Evolutionary conservation across 2,888 invertebrate species (phyloP).

Genomic region (Operophtera brumata): DNA sequence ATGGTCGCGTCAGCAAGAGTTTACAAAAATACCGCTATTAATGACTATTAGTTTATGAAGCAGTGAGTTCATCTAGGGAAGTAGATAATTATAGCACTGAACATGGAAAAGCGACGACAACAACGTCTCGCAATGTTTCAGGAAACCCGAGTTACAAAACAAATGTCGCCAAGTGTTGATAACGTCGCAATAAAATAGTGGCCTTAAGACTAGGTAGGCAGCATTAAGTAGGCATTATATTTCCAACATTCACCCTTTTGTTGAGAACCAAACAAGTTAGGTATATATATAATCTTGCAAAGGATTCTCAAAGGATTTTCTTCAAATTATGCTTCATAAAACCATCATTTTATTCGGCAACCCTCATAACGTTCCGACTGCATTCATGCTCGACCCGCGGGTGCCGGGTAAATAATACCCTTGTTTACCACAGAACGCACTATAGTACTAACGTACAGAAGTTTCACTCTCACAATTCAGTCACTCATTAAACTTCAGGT

Average conservation of each 20-base stretch:
- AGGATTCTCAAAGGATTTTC: not conserved
- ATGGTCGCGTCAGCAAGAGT: slow-evolving; percentile 42
- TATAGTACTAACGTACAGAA: slow-evolving; percentile 4
- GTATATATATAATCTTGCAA: not conserved
- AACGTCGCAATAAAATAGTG: too few relatives aligned
- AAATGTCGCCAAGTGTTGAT: too few relatives aligned
- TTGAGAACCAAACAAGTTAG: too few relatives aligned
- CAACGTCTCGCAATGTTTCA: too few relatives aligned
- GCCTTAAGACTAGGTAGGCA: too few relatives aligned
- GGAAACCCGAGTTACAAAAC: too few relatives aligned
- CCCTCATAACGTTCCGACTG: slow-evolving; percentile 23
- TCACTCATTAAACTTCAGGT: too few relatives aligned
- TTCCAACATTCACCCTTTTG: too few relatives aligned
- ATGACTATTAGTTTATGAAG: slow-evolving; percentile 16
- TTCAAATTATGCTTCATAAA: slow-evolving; percentile 8
- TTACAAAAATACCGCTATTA: slow-evolving; percentile 38
- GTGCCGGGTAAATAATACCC: slow-evolving; percentile 16
- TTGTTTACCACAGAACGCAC: not conserved
- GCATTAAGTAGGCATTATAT: too few relatives aligned
- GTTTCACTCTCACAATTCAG: not conserved
- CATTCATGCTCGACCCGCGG: slow-evolving; percentile 28
- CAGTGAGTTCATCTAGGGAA: not conserved
- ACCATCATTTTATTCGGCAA: slow-evolving; percentile 1
- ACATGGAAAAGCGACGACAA: too few relatives aligned
- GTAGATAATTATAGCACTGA: too few relatives aligned